phyloP scores from a whole-genome alignment of 1,140 invertebrate genomes.

The Littorina saxatilis region DNA sequence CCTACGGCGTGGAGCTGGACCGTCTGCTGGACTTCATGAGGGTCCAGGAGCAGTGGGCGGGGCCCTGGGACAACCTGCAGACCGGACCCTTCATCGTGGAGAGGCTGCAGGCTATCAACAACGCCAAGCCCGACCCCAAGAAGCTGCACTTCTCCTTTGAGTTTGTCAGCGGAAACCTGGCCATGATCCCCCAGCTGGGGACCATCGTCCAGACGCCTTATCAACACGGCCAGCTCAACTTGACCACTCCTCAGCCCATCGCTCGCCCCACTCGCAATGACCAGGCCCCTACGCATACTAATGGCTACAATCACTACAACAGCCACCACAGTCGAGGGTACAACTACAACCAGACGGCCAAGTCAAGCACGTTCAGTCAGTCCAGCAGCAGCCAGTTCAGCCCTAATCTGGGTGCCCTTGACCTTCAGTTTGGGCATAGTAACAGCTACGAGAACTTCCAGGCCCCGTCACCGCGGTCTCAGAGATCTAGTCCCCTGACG shows the following conservation, averaged over 20 bases:
- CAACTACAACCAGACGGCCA: slow-evolving; percentile 88
- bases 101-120: slow-evolving; percentile 90
- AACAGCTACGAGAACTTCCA: background rate
- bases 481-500: background rate
- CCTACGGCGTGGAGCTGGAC: slow-evolving; percentile 74
- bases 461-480: no score
- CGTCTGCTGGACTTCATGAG: slow-evolving; percentile 95
- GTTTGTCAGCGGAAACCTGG: slow-evolving; percentile 84
- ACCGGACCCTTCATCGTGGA: slow-evolving; percentile 95
- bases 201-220: background rate
- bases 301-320: background rate
- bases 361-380: no score
- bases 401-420: no score
- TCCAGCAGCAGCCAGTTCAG: no score
- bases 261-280: slow-evolving; percentile 83
- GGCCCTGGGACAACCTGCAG: slow-evolving; percentile 83
- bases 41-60: slow-evolving; percentile 95
- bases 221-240: background rate
- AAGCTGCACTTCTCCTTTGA: slow-evolving; percentile 84
- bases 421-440: background rate
- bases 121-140: slow-evolving; percentile 88
- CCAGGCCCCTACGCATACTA: background rate
- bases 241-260: slow-evolving; percentile 82
- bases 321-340: background rate
- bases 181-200: background rate